Evolutionary conservation across 2,888 invertebrate species (phyloP).

Genomic region (Ecliptopera silaceata): DNA sequence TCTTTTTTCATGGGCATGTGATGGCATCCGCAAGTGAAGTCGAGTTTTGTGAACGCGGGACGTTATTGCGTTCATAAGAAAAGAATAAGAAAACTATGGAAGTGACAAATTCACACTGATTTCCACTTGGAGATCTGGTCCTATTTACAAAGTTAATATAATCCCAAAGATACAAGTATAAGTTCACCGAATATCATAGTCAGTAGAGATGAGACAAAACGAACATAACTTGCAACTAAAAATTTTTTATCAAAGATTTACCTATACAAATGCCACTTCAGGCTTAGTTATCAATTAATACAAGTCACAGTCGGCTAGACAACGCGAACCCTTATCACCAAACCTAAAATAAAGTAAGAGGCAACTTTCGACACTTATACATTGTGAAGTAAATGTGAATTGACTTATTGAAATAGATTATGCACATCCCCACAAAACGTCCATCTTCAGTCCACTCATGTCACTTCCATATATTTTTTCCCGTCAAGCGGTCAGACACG

Average conservation of each 20-base stretch:
- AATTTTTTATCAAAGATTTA: too few relatives aligned
- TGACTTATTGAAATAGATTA: conserved; percentile 9
- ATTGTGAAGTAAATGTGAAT: background rate
- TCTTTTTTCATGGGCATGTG: conserved; percentile 30
- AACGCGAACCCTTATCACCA: background rate
- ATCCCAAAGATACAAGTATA: background rate
- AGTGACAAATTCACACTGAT: background rate
- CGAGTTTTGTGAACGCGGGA: conserved; percentile 13
- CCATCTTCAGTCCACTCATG: background rate
- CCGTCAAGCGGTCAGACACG: conserved; percentile 12
- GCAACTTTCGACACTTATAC: too few relatives aligned
- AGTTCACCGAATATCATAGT: background rate
- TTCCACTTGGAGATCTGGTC: too few relatives aligned
- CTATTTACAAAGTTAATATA: too few relatives aligned
- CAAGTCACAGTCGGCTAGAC: too few relatives aligned
- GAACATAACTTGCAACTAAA: background rate
- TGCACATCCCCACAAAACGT: conserved; percentile 8
- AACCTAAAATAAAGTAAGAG: too few relatives aligned
- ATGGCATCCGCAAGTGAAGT: conserved; percentile 21
- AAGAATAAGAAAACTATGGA: background rate
- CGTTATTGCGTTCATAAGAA: conserved; percentile 9
- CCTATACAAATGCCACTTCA: too few relatives aligned
- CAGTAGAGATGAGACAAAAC: background rate
- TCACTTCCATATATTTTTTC: conserved; percentile 19
- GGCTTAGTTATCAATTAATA: too few relatives aligned